Evolutionary conservation across 2,113 vertebrate genomes (phyloP).

Genomic region (Chloropsis cyanopogon): DNA sequence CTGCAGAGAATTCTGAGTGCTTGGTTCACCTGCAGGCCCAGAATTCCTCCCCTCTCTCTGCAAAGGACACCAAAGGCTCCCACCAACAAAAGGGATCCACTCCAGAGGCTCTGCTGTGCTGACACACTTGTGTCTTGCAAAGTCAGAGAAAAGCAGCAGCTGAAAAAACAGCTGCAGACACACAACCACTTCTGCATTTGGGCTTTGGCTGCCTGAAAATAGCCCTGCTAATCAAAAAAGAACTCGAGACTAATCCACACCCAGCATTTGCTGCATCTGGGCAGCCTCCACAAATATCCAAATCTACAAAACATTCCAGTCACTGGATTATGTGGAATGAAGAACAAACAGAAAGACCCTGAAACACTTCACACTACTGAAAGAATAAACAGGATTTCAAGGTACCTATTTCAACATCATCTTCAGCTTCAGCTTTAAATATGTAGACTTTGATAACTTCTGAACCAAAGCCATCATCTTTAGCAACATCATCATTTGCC

Average conservation of each 20-base stretch:
- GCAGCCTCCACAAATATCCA: not conserved
- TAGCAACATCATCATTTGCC: slow-evolving; percentile 87
- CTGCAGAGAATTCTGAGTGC: not conserved
- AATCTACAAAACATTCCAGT: not conserved
- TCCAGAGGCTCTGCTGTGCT: not conserved
- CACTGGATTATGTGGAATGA: not conserved
- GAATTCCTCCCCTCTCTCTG: not conserved
- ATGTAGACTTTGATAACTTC: slow-evolving; percentile 99
- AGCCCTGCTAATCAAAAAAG: not conserved
- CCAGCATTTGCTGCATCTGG: not conserved
- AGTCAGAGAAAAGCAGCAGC: not conserved
- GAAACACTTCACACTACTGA: not conserved
- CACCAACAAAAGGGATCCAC: not conserved
- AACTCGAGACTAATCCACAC: not conserved
- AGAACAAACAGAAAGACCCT: not conserved
- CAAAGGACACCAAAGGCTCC: not conserved
- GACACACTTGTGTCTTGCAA: not conserved
- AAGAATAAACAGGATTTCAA: not conserved
- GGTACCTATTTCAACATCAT: slow-evolving; percentile 95
- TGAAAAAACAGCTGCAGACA: not conserved
- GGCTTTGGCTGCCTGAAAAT: not conserved
- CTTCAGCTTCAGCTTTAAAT: slow-evolving; percentile 98
- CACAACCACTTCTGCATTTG: not conserved
- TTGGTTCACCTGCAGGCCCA: not conserved
- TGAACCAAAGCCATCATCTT: slow-evolving; percentile 90